Base-by-base conservation (phyloP, 2,888 invertebrate genomes). In the Conistra vaccinii region DNA sequence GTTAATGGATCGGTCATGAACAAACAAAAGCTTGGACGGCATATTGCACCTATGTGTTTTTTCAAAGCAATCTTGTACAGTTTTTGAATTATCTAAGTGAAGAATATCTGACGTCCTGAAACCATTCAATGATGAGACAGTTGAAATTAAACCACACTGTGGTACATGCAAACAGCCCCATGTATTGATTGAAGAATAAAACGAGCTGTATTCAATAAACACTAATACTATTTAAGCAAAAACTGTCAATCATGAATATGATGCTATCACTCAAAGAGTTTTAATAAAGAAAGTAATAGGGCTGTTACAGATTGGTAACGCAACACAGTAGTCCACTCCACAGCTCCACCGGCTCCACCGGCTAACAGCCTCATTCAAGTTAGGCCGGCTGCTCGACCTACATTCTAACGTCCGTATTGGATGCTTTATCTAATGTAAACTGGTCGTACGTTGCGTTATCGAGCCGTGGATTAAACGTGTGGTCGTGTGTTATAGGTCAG, bases 351-450 rank as follows among this genome's bases (percentile, higher is more conserved):
- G 6, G 71, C 62, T 63, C 84, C 76, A 66, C 39, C 48, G 10
- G 72, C 66, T 63, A 51, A 55, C 69, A 73, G 73, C 73, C 75
- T 73, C 71, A 76, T 76, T 75, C 81, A n/a, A 75, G 85, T 79
- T 73, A 85, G 79, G 78, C 87, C 74, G 79, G 84, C 84, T 76
- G 63, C 53, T 69, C 78, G 87, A 80, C 87, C 87, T 69, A 87
- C 87, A 87, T 87, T 83, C 80, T 48, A 7, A 80, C 81, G 84
- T 87, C 87, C 87, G 87, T 80, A 80, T 87, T 85, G 80, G 77
- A 84, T 76, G 81, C 65, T 87, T 84, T 85, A 85, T 85, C 83
- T 79, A 84, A 86, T 70, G 57, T 73, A 77, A 85, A 84, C 84
- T 84, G 74, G 85, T 84, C 75, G 68, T 65, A 81, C 60, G 55